Evolutionary conservation across 2,113 vertebrate species (phyloP), one percentile per base, ranked within the genome.

Genomic region (Pseudopipra pipra): DNA sequence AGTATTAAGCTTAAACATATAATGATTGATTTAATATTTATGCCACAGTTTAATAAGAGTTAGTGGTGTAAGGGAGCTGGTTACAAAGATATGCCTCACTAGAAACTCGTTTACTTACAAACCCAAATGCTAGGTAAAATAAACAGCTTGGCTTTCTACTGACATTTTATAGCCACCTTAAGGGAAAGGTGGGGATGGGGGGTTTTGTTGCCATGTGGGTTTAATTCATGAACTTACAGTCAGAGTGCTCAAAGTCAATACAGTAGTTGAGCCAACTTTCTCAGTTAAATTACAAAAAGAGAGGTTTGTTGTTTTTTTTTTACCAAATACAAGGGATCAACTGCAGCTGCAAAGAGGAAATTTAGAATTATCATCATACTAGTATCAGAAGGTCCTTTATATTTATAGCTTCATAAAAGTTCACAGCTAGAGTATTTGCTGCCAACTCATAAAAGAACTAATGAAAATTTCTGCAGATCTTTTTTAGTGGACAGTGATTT

Each of bases 341-440:
- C 94, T 97, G 93, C 97, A 98, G 97, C 97, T 98, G 97, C 97
- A 96, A 98, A 98, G 96, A 98, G 98, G 98, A 98, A 98, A 98
- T 98, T 98, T 98, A 98, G 97, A 97, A 98, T 98, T 98, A 98
- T 98, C 97, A 98, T 98, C 97, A 90, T 96, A 96, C 93, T 84
- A 90, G 82, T 97, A 98, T 98, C 97, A 98, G 97, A 98, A 98
- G 94, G 98, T 97, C 92, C 97, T 98, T 98, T 98, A 97, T 98
- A 97, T 98, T 98, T 97, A 98, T 97, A 97, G 97, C 98, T 98
- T 97, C 97, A 97, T 98, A 98, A 98, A 98, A 97, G 97, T 98
- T 98, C 98, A 97, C 96, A 98, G 97, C 95, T 96, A 97, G 96
- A 97, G 68, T 95, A 74, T 95, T 97, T 93, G 94, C 96, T 98